A percentile compares a stretch with the other conserved stretches of the same genome.
These are phyloP conservation scores for Phrynocephalus vlangalii DNA, from an alignment of 2,797 vertebrate genomes.

Conservation along the genomic window DNA sequence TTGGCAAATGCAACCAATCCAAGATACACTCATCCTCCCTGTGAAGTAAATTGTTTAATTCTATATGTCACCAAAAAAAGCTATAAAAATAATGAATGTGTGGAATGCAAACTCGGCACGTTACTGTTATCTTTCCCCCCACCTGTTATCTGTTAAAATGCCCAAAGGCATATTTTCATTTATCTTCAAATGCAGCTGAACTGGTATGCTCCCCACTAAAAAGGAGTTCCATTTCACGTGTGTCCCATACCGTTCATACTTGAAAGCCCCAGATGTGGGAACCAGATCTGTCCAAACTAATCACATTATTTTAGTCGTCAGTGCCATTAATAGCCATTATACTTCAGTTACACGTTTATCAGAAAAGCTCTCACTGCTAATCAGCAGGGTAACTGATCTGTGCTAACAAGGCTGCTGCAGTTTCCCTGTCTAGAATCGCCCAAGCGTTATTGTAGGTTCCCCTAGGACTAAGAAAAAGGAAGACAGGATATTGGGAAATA, in stretches of 20 bases:
- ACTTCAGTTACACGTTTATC: conserved; percentile 23
- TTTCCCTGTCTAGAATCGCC: conserved; percentile 6
- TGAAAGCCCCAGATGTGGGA: neutral
- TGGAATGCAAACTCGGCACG: conserved; percentile 18
- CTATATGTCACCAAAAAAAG: neutral
- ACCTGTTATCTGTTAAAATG: conserved; percentile 17
- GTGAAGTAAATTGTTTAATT: conserved; percentile 24
- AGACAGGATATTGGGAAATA: conserved; percentile 31
- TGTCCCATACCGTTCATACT: neutral
- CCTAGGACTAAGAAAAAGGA: conserved; percentile 17
- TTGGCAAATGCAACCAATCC: conserved; percentile 26
- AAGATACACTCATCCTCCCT: neutral
- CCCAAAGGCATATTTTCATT: conserved; percentile 4
- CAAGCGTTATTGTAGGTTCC: conserved; percentile 16
- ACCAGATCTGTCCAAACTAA: conserved; percentile 26
- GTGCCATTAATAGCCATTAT: conserved; percentile 28
- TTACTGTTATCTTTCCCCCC: conserved; percentile 9
- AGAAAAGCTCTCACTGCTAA: conserved; percentile 23
- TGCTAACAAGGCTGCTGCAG: conserved; percentile 9
- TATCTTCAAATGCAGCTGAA: conserved; percentile 16
- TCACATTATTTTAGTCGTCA: conserved; percentile 28
- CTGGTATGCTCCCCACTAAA: conserved; percentile 17
- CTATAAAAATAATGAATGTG: conserved; percentile 23
- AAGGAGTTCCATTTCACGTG: conserved; percentile 25
- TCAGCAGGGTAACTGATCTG: conserved; percentile 2